These are phyloP conservation scores for Baryphthengus martii DNA, from an alignment of 2,113 vertebrate species.

Conservation along the genomic window DNA sequence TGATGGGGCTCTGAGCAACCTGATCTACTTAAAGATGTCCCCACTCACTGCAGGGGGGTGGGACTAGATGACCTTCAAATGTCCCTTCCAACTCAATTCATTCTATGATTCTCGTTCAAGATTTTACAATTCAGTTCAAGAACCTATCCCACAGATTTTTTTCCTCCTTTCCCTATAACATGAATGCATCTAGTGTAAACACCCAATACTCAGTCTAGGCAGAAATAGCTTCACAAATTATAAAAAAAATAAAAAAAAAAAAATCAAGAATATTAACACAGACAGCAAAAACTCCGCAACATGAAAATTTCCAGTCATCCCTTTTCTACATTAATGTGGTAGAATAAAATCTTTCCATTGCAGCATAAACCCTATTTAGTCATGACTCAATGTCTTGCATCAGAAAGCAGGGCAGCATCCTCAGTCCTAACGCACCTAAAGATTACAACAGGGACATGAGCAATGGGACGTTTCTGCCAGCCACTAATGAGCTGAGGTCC, in stretches of 20 bases:
- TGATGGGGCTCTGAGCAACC: too few relatives aligned
- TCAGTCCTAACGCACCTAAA: neutral
- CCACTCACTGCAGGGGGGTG: too few relatives aligned
- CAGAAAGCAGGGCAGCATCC: neutral
- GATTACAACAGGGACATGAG: neutral
- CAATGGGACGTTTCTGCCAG: neutral
- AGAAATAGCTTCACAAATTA: neutral
- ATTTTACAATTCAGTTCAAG: neutral
- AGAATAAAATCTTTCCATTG: neutral
- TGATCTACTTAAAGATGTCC: too few relatives aligned
- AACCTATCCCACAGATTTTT: neutral
- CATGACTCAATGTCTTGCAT: neutral
- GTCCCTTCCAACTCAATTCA: too few relatives aligned
- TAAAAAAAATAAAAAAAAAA: neutral
- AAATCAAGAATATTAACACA: neutral
- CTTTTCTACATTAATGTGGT: neutral
- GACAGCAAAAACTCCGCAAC: neutral
- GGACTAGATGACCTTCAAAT: too few relatives aligned
- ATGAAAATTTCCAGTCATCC: neutral
- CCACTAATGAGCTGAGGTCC: neutral
- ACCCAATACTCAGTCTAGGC: neutral
- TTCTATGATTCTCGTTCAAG: neutral
- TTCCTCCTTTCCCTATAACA: neutral
- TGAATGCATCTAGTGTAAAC: neutral
- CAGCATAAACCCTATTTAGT: neutral